These are phyloP conservation scores for Todiramphus chloris DNA, from an alignment of 2,113 vertebrate genomes.

Conservation along the genomic window DNA sequence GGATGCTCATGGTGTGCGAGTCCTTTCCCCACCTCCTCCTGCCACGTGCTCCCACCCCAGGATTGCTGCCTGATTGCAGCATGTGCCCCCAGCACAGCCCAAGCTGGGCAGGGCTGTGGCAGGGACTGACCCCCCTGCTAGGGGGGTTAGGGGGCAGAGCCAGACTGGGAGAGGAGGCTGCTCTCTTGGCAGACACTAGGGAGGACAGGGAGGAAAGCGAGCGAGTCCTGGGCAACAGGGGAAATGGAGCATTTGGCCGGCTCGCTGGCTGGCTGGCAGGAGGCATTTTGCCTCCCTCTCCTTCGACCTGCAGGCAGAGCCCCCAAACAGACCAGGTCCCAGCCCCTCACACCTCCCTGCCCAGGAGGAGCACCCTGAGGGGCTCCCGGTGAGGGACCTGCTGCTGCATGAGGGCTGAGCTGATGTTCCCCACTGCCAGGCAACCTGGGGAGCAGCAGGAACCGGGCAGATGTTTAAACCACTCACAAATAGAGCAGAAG, in stretches of 20 bases:
- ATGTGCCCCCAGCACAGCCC: accelerated
- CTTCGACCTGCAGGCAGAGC: neutral
- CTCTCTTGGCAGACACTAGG: accelerated
- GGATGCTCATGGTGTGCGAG: neutral
- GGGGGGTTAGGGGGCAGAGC: neutral
- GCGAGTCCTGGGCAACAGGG: neutral
- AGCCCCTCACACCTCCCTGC: neutral
- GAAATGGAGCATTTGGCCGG: neutral
- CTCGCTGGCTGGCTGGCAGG: neutral
- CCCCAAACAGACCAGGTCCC: neutral
- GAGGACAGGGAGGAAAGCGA: neutral
- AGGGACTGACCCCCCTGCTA: neutral
- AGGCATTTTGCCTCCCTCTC: neutral
- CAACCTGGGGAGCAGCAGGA: neutral
- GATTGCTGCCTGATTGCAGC: neutral
- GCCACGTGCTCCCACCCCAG: no score
- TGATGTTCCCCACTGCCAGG: neutral
- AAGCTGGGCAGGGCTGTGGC: neutral
- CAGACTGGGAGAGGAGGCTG: neutral
- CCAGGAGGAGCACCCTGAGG: neutral
- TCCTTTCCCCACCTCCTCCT: neutral
- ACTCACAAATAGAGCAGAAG: neutral
- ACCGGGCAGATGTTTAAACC: neutral
- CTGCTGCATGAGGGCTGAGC: neutral
- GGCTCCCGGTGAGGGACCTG: accelerated